Evolutionary conservation across 2,888 invertebrate species (phyloP).

Genomic region (Anorthoa munda): DNA sequence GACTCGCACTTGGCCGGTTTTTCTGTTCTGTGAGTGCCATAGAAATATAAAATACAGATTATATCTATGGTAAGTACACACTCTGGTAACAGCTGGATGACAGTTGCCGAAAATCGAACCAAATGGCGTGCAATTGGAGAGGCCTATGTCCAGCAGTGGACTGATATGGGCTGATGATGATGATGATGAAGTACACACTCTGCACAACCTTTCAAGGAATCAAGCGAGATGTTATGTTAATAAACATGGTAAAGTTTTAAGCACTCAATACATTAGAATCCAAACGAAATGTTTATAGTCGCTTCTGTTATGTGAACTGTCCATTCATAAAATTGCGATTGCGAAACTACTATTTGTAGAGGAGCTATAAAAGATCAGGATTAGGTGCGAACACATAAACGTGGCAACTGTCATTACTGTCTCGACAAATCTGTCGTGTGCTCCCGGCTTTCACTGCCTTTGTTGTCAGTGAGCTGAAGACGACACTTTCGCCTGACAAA

Average conservation of each 20-base stretch:
- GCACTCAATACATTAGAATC: constrained; percentile 18
- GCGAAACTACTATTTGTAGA: constrained; percentile 55
- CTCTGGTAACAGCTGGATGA: too few species aligned
- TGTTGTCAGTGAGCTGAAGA: constrained; percentile 74
- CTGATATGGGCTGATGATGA: too few species aligned
- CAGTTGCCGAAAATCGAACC: too few species aligned
- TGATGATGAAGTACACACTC: too few species aligned
- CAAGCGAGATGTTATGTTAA: background rate
- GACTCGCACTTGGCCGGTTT: too few species aligned
- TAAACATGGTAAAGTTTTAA: constrained; percentile 20
- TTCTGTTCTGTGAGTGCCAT: too few species aligned
- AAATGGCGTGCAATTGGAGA: too few species aligned
- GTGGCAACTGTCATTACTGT: constrained; percentile 72
- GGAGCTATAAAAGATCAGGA: constrained; percentile 60
- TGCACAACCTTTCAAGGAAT: too few species aligned
- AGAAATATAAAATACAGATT: too few species aligned
- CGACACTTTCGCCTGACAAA: constrained; percentile 80
- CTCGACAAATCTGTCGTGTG: constrained; percentile 72
- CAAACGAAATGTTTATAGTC: constrained; percentile 31
- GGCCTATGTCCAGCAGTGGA: too few species aligned
- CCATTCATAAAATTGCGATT: constrained; percentile 50
- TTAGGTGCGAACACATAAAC: constrained; percentile 70
- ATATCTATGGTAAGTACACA: too few species aligned
- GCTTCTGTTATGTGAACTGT: constrained; percentile 51
- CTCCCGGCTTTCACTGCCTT: constrained; percentile 82